A percentile compares a stretch with the other conserved stretches of the same genome.
These are phyloP conservation scores for Conger conger DNA, from an alignment of 2,113 vertebrate genomes.

Conservation along the genomic window DNA sequence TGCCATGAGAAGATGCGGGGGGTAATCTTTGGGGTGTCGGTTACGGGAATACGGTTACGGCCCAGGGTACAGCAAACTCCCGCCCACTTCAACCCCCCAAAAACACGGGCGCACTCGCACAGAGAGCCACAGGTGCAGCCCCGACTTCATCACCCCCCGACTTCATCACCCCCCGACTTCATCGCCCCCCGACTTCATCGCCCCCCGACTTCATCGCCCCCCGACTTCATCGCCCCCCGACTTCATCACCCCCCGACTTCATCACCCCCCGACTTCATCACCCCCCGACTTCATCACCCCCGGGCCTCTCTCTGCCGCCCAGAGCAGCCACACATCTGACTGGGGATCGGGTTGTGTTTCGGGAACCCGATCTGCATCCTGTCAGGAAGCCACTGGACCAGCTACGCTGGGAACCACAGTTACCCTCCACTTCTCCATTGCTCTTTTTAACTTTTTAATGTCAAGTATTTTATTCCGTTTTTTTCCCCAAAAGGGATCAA, in stretches of 20 bases:
- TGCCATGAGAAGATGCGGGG: constrained; percentile 2
- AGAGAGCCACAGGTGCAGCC: constrained; percentile 46
- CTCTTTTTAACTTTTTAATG: not conserved
- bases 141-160: not conserved
- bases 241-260: not conserved
- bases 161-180: not conserved
- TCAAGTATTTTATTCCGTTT: constrained; percentile 28
- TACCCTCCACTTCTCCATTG: not conserved
- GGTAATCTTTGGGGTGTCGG: constrained; percentile 54
- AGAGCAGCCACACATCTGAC: constrained; percentile 56
- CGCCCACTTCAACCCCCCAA: not conserved
- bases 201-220: not conserved
- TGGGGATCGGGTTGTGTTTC: constrained; percentile 59
- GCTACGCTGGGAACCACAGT: constrained; percentile 26
- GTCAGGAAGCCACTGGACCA: constrained; percentile 57
- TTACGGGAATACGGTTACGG: constrained; percentile 57
- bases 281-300: not conserved
- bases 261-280: not conserved
- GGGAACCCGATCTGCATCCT: constrained; percentile 63
- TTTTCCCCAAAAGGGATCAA: constrained; percentile 51
- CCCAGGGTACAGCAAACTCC: constrained; percentile 7
- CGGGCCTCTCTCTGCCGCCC: constrained; percentile 35
- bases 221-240: constrained; percentile 12
- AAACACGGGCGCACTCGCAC: constrained; percentile 40
- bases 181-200: not conserved